Evolutionary conservation across 2,113 vertebrate genomes (phyloP), one percentile per base, ranked within the genome.

Genomic region (Chaetodon auriga): DNA sequence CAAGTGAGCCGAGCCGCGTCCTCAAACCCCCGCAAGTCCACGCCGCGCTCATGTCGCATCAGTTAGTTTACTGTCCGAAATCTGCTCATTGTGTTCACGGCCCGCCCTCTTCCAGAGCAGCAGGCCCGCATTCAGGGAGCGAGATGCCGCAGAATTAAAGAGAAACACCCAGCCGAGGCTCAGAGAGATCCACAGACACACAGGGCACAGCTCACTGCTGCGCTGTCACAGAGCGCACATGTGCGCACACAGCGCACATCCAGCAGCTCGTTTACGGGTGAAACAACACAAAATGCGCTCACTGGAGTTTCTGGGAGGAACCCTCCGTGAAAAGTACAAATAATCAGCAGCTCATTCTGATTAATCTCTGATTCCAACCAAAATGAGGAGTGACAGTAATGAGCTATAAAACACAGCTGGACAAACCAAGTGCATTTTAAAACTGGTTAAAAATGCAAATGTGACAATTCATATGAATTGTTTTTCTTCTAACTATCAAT

Each of bases 111-210:
- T 77, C 61, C 53, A 6, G 6, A 57, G 8, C 78, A 55, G 60
- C 76, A 86, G 92, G 77, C 82, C 90, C 83, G 83, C 92, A 91
- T 51, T 57, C 87, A 76, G 6, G 0, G 38, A 16, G 49, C 66
- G 84, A 78, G 83, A 80, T 94, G 82, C 92, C 75, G 94, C 84
- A 91, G 92, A 91, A 87, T 92, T 91, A 93, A 93, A 92, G 94
- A 91, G 92, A 82, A 93, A 92, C 89, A 90, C 87, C 71, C 87
- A 75, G 6, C 30, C 68, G 41, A 13, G 62, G 62, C 68, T 30
- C 10, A 1, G 3, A 18, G 54, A 74, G 53, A 60, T 9, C 62
- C 77, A 18, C 74, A 3, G 7, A 19, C 38, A 14, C 30, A 23
- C 15, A 12, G 12, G 2, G 13, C 15, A 6, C 0, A 30, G 51